Conservation (phyloP, 1,140 invertebrate species). For the Pantala flavescens region DNA sequence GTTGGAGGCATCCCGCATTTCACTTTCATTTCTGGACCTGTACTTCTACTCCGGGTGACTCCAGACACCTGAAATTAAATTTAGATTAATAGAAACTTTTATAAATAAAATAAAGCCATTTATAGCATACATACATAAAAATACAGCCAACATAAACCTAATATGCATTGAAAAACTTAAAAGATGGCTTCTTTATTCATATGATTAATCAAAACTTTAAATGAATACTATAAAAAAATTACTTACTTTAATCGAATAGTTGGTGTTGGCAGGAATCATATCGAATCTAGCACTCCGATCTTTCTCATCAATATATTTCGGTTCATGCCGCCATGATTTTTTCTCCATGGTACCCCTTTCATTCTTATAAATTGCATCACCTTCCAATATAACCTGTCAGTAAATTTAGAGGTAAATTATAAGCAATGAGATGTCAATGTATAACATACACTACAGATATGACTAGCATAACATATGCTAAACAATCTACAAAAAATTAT, state of each 20-base stretch:
- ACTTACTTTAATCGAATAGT: constrained; percentile 47
- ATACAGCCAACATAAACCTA: no score
- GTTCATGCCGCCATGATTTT: constrained; percentile 47
- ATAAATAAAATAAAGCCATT: no score
- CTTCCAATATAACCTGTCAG: constrained; percentile 46
- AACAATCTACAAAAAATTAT: no score
- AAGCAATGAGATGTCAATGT: no score
- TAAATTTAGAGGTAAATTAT: constrained; percentile 17
- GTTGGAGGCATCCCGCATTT: constrained; percentile 57
- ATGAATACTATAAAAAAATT: no score
- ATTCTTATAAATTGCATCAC: constrained; percentile 46
- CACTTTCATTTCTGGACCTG: constrained; percentile 47
- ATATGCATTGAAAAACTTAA: no score
- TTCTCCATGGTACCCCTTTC: constrained; percentile 41
- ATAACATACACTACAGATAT: no score
- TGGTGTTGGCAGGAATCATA: constrained; percentile 62
- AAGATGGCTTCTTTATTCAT: no score
- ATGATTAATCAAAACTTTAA: no score
- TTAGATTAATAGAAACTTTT: no score
- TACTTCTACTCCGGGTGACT: constrained; percentile 56
- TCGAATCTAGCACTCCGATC: constrained; percentile 44
- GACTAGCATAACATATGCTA: no score
- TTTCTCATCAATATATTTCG: constrained; percentile 44
- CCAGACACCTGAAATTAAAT: constrained; percentile 36
- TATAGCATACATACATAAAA: no score